Percentiles rank a stretch among this genome's conserved stretches.
These are phyloP conservation scores for Drosophila ironensis DNA, from an alignment of 1,140 invertebrate genomes.

Conservation along the genomic window DNA sequence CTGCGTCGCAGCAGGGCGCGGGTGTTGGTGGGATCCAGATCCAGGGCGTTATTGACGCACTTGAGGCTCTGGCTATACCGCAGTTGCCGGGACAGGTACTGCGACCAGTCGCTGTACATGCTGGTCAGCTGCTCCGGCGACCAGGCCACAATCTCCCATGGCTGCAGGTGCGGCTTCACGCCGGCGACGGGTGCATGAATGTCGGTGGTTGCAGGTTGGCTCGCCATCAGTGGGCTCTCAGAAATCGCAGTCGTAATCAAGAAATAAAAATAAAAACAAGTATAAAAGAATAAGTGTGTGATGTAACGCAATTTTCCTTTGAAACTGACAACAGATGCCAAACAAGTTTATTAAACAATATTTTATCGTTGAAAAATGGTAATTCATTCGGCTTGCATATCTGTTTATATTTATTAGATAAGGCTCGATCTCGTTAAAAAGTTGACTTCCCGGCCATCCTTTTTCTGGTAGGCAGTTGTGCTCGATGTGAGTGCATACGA, in stretches of 20 bases:
- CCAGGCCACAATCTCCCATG: conserved; percentile 57
- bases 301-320: background rate
- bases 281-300: conserved; percentile 19
- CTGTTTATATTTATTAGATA: too few species aligned
- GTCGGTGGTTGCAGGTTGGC: background rate
- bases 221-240: conserved; percentile 1
- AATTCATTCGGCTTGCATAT: too few species aligned
- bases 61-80: conserved; percentile 7
- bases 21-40: conserved; percentile 8
- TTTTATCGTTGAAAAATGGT: too few species aligned
- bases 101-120: conserved; percentile 60
- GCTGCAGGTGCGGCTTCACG: conserved; percentile 15
- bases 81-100: conserved; percentile 21
- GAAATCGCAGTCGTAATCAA: conserved; percentile 16
- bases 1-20: conserved; percentile 38
- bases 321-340: too few species aligned
- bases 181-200: background rate
- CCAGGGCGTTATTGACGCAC: conserved; percentile 46
- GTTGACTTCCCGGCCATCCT: too few species aligned
- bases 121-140: conserved; percentile 18
- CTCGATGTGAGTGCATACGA: too few species aligned
- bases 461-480: too few species aligned
- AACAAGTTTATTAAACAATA: too few species aligned
- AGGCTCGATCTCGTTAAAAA: too few species aligned
- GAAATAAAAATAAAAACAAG: conserved; percentile 1